phyloP scores from a whole-genome alignment of 2,888 invertebrate genomes.

The Acanthoscelides obtectus region DNA sequence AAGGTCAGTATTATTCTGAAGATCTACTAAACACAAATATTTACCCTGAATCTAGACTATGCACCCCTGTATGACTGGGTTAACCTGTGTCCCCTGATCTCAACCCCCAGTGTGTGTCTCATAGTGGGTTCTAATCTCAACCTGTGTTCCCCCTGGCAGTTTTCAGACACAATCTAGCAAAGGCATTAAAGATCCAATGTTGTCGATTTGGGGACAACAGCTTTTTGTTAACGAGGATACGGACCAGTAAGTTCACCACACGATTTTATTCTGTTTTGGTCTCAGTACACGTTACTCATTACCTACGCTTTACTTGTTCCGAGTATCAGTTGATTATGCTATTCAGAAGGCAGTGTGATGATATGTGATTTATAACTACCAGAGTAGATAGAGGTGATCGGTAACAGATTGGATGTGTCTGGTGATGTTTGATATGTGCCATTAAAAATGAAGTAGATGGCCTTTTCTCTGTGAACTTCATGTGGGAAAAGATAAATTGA shows the following conservation, averaged over 20 bases:
- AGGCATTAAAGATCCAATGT: slow-evolving; percentile 97
- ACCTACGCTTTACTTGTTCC: not conserved
- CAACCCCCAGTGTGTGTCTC: not conserved
- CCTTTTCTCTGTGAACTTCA: too few relatives aligned
- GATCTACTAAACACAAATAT: not conserved
- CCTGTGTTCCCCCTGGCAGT: slow-evolving; percentile 47
- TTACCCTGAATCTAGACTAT: not conserved
- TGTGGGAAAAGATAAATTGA: too few relatives aligned
- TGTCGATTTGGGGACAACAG: slow-evolving; percentile 97
- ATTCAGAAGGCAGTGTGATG: not conserved
- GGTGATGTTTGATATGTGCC: not conserved
- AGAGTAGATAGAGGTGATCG: not conserved
- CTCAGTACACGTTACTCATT: not conserved
- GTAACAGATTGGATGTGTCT: not conserved
- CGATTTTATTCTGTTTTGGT: not conserved
- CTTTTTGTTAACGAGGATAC: slow-evolving; percentile 97
- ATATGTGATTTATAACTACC: not conserved
- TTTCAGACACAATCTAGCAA: slow-evolving; percentile 87
- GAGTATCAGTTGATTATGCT: not conserved
- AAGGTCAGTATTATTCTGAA: not conserved
- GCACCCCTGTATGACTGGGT: not conserved
- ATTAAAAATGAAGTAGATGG: not conserved
- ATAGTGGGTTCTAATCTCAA: slow-evolving; percentile 41
- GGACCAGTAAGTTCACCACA: slow-evolving; percentile 77
- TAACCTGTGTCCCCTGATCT: not conserved